phyloP scores from a whole-genome alignment of 2,113 vertebrate species.

The Hoplias malabaricus region DNA sequence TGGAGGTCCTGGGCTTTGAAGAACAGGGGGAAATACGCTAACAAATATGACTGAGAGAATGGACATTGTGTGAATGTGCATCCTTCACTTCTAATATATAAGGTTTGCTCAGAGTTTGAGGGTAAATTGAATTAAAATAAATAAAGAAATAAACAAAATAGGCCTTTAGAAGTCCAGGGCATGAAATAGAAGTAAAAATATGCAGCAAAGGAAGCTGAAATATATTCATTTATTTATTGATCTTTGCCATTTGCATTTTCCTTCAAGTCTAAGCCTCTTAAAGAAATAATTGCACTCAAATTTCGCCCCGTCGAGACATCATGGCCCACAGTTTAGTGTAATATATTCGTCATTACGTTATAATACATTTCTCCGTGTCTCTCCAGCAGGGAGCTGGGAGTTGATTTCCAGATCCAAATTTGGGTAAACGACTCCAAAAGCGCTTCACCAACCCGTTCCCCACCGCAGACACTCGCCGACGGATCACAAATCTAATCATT shows the following conservation, averaged over 20 bases:
- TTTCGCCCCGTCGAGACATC: constrained; percentile 14
- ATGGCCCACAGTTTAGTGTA: constrained; percentile 19
- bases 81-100: too few species aligned
- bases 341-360: constrained; percentile 19
- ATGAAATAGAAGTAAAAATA: too few species aligned
- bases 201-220: neutral
- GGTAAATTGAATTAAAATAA: too few species aligned
- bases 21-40: too few species aligned
- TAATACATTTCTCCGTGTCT: neutral
- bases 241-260: constrained; percentile 4
- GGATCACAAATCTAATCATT: constrained; percentile 33
- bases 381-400: neutral
- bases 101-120: too few species aligned
- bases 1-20: too few species aligned
- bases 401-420: constrained; percentile 11
- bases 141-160: too few species aligned
- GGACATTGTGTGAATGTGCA: too few species aligned
- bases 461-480: constrained; percentile 11
- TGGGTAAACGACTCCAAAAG: constrained; percentile 12
- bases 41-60: too few species aligned
- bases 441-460: constrained; percentile 29
- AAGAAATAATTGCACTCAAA: constrained; percentile 33
- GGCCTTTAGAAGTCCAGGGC: too few species aligned
- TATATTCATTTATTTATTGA: constrained; percentile 15
- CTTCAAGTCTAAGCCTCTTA: constrained; percentile 13